Evolutionary conservation across 2,797 vertebrate species (phyloP).

Genomic region (Mallotus villosus): DNA sequence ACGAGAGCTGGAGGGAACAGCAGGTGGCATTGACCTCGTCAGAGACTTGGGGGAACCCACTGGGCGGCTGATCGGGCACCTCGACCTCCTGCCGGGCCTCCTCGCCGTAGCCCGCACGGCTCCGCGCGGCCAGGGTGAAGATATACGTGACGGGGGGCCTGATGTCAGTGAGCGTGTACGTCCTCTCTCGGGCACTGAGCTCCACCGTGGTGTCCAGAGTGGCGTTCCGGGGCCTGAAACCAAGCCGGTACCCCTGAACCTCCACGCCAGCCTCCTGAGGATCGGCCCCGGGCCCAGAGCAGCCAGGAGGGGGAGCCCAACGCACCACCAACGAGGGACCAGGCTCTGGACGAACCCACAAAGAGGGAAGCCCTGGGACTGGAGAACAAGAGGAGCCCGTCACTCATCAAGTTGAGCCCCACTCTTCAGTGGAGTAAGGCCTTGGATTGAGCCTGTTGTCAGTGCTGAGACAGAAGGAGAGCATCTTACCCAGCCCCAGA

Average conservation of each 20-base stretch:
- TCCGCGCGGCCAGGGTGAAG: conserved; percentile 85
- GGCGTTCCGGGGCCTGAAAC: conserved; percentile 82
- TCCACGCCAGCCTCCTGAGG: conserved; percentile 62
- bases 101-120: conserved; percentile 84
- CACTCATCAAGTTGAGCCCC: no score
- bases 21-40: conserved; percentile 82
- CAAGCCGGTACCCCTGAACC: conserved; percentile 87
- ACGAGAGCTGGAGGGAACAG: conserved; percentile 85
- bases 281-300: conserved; percentile 41
- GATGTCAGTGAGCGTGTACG: conserved; percentile 75
- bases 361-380: conserved; percentile 86
- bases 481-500: conserved; percentile 80
- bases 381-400: conserved; percentile 36
- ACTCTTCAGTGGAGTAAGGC: no score
- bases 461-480: no score
- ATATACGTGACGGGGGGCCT: conserved; percentile 86
- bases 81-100: conserved; percentile 75
- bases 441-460: no score
- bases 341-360: conserved; percentile 81
- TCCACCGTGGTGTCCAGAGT: conserved; percentile 76
- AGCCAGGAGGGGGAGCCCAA: conserved; percentile 78
- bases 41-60: conserved; percentile 83
- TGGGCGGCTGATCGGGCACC: conserved; percentile 82
- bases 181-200: conserved; percentile 75
- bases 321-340: conserved; percentile 81